Evolutionary conservation across 1,140 invertebrate species (phyloP).

Genomic region (Ostrea denselamellosa): DNA sequence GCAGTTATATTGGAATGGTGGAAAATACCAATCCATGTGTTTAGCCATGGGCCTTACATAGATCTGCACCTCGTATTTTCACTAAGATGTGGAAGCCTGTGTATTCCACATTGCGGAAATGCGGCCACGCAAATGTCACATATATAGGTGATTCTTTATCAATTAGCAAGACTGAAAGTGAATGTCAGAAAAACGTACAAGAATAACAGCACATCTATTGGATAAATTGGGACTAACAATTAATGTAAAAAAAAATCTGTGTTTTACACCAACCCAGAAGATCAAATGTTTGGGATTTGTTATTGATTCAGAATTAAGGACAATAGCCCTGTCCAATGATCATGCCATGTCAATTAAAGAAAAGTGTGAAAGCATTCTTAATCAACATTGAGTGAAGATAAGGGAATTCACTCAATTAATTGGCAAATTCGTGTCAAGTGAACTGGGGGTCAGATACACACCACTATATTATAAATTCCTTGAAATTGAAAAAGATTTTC

Average conservation of each 20-base stretch:
- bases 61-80: conserved; percentile 51
- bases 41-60: conserved; percentile 50
- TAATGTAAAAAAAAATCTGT: conserved; percentile 43
- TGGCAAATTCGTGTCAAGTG: conserved; percentile 42
- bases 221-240: conserved; percentile 26
- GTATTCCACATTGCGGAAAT: conserved; percentile 50
- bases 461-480: conserved; percentile 31
- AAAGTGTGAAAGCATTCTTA: background rate
- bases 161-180: conserved; percentile 41
- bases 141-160: conserved; percentile 53
- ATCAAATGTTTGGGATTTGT: conserved; percentile 37
- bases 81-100: conserved; percentile 59
- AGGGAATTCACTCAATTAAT: conserved; percentile 18
- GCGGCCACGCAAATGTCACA: conserved; percentile 35
- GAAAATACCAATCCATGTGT: conserved; percentile 46
- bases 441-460: conserved; percentile 33
- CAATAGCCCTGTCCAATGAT: background rate
- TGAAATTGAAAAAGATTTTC: conserved; percentile 32
- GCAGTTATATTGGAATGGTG: conserved; percentile 35
- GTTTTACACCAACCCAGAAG: background rate
- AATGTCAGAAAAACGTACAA: conserved; percentile 52
- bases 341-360: background rate
- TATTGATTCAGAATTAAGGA: conserved; percentile 33
- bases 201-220: conserved; percentile 47
- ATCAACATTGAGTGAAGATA: background rate